A percentile compares a stretch with the other conserved stretches of the same genome.
These are phyloP conservation scores for Sebastes kiyomatsui DNA, from an alignment of 2,797 vertebrate genomes.

Conservation along the genomic window DNA sequence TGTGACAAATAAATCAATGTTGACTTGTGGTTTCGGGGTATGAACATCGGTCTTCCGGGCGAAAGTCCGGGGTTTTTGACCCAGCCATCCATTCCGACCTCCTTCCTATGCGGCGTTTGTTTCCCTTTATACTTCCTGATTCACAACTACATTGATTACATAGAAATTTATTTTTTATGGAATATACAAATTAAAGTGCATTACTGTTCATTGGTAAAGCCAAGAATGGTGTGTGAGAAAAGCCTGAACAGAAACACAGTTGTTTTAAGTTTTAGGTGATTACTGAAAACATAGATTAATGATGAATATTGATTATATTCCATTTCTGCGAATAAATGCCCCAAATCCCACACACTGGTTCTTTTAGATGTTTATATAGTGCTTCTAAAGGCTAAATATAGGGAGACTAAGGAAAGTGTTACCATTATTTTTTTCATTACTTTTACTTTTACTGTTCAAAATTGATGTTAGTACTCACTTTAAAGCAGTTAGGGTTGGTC, in stretches of 20 bases:
- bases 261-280: neutral
- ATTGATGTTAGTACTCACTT: neutral
- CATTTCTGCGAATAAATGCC: neutral
- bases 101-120: too few species aligned
- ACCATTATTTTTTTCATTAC: neutral
- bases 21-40: too few species aligned
- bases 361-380: neutral
- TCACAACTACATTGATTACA: too few species aligned
- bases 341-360: neutral
- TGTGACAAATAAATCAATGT: too few species aligned
- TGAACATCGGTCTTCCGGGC: too few species aligned
- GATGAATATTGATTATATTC: neutral
- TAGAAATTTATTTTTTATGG: too few species aligned
- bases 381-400: neutral
- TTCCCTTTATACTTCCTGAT: too few species aligned
- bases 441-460: neutral
- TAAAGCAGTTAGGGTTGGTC: conserved; percentile 1
- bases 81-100: too few species aligned
- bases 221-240: too few species aligned
- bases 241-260: neutral
- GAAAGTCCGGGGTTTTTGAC: too few species aligned
- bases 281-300: neutral
- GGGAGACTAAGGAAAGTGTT: neutral
- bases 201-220: too few species aligned
- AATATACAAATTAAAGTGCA: too few species aligned